A percentile compares a stretch with the other conserved stretches of the same genome.
Conservation (phyloP, 2,113 vertebrate genomes). For the Rana temporaria region DNA sequence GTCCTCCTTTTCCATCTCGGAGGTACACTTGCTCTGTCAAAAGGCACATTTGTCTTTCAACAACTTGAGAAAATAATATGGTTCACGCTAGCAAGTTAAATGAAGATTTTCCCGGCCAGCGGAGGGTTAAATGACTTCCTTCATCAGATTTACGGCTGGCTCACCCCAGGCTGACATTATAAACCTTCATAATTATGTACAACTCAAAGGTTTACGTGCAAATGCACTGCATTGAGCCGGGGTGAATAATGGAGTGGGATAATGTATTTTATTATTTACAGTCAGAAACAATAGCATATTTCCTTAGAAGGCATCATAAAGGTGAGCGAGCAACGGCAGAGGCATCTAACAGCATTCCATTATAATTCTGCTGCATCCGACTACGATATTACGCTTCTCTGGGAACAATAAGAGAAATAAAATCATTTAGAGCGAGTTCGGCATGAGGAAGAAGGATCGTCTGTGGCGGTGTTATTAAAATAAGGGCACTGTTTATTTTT, state of each 20-base stretch:
- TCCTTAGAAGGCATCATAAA: slow-evolving; percentile 23
- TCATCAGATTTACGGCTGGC: not conserved
- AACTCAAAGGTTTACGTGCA: slow-evolving; percentile 20
- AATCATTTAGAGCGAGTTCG: slow-evolving; percentile 8
- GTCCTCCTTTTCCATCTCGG: too few relatives aligned
- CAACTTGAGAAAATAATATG: too few relatives aligned
- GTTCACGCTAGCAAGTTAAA: not conserved
- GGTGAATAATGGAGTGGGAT: slow-evolving; percentile 10
- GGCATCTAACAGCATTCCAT: slow-evolving; percentile 22
- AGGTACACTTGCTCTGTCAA: too few relatives aligned
- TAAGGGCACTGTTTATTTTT: slow-evolving; percentile 12
- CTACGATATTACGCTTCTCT: not conserved
- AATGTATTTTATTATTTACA: slow-evolving; percentile 15
- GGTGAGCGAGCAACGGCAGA: not conserved
- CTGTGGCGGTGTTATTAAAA: slow-evolving; percentile 12
- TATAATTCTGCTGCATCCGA: not conserved
- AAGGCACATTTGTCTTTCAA: too few relatives aligned
- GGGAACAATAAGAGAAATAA: not conserved
- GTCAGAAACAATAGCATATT: slow-evolving; percentile 27
- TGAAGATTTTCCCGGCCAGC: not conserved
- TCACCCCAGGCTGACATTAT: slow-evolving; percentile 23
- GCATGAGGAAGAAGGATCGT: not conserved
- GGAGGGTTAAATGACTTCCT: slow-evolving; percentile 14
- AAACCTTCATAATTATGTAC: slow-evolving; percentile 31
- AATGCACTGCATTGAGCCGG: not conserved